Evolutionary conservation across 2,888 invertebrate genomes (phyloP).

Genomic region (Cephus nigrinus): DNA sequence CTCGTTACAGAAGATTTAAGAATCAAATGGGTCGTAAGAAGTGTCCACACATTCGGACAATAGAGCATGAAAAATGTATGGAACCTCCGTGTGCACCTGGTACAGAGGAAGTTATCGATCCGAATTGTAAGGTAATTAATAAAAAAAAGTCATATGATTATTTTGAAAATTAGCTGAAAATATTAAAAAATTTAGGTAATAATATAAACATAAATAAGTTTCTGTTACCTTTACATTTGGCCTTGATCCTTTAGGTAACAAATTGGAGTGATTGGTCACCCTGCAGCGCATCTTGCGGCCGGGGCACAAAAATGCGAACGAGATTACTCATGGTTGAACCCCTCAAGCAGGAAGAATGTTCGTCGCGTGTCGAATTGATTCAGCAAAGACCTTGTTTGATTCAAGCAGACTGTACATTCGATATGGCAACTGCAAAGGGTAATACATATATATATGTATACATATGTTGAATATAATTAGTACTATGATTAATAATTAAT

Average conservation of each 20-base stretch:
- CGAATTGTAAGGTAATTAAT: slow-evolving; percentile 67
- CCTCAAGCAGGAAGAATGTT: slow-evolving; percentile 75
- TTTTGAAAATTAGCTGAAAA: not conserved
- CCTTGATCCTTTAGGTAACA: slow-evolving; percentile 70
- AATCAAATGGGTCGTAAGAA: slow-evolving; percentile 83
- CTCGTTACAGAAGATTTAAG: slow-evolving; percentile 76
- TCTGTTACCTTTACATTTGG: not conserved
- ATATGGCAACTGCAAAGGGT: slow-evolving; percentile 84
- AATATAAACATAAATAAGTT: not conserved
- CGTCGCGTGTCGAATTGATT: slow-evolving; percentile 76
- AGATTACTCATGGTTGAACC: slow-evolving; percentile 78
- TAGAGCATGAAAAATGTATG: slow-evolving; percentile 86
- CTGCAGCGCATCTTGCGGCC: slow-evolving; percentile 89
- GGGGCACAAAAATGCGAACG: slow-evolving; percentile 80
- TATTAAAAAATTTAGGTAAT: not conserved
- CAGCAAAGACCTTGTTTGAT: slow-evolving; percentile 81
- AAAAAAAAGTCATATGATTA: not conserved
- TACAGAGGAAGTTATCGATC: slow-evolving; percentile 71
- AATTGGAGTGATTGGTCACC: slow-evolving; percentile 94
- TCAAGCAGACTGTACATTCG: slow-evolving; percentile 76
- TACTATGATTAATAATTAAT: slow-evolving; percentile 6
- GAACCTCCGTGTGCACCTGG: slow-evolving; percentile 74
- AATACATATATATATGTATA: slow-evolving; percentile 36
- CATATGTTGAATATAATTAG: not conserved
- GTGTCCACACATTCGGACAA: slow-evolving; percentile 80